Conservation (phyloP, 2,888 invertebrate genomes). For the Tethea ocularis region DNA sequence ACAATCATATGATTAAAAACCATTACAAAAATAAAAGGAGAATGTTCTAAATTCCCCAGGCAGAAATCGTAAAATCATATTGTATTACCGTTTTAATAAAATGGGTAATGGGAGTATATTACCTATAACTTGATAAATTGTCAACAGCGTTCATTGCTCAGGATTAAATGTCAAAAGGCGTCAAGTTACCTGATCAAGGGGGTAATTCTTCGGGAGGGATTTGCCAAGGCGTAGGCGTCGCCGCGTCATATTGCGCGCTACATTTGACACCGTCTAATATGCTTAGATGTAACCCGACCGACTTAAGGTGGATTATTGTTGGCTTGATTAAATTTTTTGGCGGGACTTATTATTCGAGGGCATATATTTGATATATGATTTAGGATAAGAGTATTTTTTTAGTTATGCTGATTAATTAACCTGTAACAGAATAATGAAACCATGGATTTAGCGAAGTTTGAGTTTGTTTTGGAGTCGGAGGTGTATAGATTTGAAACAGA, state of each 20-base stretch:
- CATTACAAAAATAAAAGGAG: too few relatives aligned
- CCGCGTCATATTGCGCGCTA: constrained; percentile 40
- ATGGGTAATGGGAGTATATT: not conserved
- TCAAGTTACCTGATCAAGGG: constrained; percentile 23
- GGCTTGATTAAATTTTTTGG: not conserved
- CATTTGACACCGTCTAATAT: constrained; percentile 41
- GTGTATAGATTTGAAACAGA: too few relatives aligned
- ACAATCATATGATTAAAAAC: too few relatives aligned
- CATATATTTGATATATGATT: not conserved
- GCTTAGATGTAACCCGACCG: constrained; percentile 41
- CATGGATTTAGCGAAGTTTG: too few relatives aligned
- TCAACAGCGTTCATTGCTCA: not conserved
- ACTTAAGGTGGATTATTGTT: constrained; percentile 28
- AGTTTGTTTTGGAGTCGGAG: too few relatives aligned
- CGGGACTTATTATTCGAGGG: not conserved
- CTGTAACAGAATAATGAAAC: too few relatives aligned
- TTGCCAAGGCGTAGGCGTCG: constrained; percentile 26
- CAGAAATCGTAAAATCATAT: not conserved
- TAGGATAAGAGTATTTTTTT: too few relatives aligned
- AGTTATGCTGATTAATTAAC: too few relatives aligned
- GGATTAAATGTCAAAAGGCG: constrained; percentile 21
- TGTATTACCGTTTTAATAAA: not conserved
- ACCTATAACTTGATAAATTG: not conserved
- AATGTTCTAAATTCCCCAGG: not conserved
- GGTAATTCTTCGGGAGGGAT: constrained; percentile 28